Conservation (phyloP, 2,797 vertebrate genomes). For the Parauchenoglanis punctatus region DNA sequence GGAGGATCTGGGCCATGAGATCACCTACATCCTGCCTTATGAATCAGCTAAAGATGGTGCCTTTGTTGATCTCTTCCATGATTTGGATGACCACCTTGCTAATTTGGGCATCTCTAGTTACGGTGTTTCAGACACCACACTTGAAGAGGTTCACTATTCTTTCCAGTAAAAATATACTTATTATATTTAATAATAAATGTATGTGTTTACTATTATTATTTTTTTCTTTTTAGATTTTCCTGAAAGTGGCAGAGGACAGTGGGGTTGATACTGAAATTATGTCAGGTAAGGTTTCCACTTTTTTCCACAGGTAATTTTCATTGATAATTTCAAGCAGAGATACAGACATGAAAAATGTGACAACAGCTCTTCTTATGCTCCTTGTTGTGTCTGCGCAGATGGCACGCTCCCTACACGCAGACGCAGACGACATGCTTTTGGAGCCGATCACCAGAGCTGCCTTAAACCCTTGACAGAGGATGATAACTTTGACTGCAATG, state of each 20-base stretch:
- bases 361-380: not conserved
- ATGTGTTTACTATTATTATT: not conserved
- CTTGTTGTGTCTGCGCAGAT: conserved; percentile 71
- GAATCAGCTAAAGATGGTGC: conserved; percentile 94
- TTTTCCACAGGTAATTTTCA: too few relatives aligned
- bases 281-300: conserved; percentile 80
- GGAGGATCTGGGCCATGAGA: conserved; percentile 94
- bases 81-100: conserved; percentile 92
- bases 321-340: not conserved
- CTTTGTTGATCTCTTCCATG: conserved; percentile 96
- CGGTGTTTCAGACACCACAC: conserved; percentile 94
- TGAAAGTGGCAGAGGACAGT: conserved; percentile 96
- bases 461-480: conserved; percentile 95
- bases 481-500: conserved; percentile 86
- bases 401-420: conserved; percentile 89
- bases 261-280: conserved; percentile 90
- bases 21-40: conserved; percentile 92
- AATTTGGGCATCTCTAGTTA: conserved; percentile 98
- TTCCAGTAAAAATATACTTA: not conserved
- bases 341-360: not conserved
- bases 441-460: conserved; percentile 93
- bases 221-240: conserved; percentile 84
- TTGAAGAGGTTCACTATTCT: conserved; percentile 85
- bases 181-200: too few relatives aligned
- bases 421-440: conserved; percentile 88